Percentiles rank a stretch among this genome's conserved stretches.
phyloP scores from a whole-genome alignment of 2,113 vertebrate genomes.

The Mystacornis crossleyi region DNA sequence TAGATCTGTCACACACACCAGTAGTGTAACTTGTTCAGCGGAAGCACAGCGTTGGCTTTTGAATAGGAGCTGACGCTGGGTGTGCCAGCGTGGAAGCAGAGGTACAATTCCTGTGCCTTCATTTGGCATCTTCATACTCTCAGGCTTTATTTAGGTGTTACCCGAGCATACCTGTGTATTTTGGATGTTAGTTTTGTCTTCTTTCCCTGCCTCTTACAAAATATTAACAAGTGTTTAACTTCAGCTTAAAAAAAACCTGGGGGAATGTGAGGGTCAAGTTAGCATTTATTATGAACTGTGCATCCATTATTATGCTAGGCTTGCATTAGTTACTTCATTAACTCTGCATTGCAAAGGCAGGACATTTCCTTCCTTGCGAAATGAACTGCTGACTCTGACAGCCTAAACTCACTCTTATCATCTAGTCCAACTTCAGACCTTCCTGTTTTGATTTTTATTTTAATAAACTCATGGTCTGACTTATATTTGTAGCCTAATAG shows the following conservation, averaged over 20 bases:
- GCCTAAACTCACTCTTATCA: background rate
- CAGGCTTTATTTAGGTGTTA: background rate
- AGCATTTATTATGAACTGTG: background rate
- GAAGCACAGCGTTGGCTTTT: background rate
- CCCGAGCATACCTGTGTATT: background rate
- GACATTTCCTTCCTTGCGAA: background rate
- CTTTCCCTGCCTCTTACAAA: background rate
- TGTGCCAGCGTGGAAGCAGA: background rate
- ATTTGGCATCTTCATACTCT: background rate
- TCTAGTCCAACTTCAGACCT: background rate
- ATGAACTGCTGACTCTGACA: background rate
- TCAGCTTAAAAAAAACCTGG: background rate
- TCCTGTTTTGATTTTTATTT: background rate
- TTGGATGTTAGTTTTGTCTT: background rate
- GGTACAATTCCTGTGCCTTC: background rate
- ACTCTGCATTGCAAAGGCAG: slow-evolving; percentile 2
- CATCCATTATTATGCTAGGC: background rate
- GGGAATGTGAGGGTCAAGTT: background rate
- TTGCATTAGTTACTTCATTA: slow-evolving; percentile 35
- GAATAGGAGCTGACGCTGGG: background rate
- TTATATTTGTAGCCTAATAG: background rate
- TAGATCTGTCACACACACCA: background rate
- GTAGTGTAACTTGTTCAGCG: background rate
- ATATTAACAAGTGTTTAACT: background rate
- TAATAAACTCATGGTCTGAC: background rate